Evolutionary conservation across 2,797 vertebrate species (phyloP).

Genomic region (Peromyscus aztecus): DNA sequence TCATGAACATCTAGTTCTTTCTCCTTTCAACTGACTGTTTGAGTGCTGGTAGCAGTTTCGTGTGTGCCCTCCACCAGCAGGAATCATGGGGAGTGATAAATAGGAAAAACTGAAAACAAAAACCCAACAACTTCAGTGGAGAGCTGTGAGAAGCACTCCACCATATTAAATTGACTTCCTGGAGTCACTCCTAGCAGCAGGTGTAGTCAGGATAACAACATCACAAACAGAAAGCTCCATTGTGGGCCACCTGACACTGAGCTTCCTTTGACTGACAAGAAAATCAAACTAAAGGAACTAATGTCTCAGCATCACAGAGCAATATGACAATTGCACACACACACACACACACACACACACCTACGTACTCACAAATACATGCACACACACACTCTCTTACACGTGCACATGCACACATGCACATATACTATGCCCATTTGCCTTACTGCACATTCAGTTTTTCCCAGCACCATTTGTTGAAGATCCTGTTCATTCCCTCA

Average conservation of each 20-base stretch:
- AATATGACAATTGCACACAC: background rate
- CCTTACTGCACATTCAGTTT: background rate
- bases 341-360: background rate
- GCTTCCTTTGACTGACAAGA: background rate
- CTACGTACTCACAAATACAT: no score
- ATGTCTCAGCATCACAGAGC: background rate
- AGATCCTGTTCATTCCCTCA: background rate
- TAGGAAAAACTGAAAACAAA: background rate
- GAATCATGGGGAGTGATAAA: background rate
- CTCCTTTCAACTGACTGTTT: no score
- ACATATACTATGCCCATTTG: background rate
- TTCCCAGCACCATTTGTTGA: background rate
- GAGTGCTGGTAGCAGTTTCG: background rate
- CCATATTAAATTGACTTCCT: background rate
- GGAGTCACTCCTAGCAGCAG: background rate
- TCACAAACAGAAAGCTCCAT: background rate
- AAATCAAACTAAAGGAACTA: background rate
- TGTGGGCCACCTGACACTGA: no score
- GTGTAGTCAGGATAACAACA: background rate
- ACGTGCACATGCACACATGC: background rate
- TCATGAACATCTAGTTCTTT: background rate
- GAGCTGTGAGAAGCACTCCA: background rate
- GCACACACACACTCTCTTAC: no score
- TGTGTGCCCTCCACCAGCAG: background rate
- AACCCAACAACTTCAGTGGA: background rate